Conservation (phyloP, 2,797 vertebrate genomes). For the Acanthopagrus latus region DNA sequence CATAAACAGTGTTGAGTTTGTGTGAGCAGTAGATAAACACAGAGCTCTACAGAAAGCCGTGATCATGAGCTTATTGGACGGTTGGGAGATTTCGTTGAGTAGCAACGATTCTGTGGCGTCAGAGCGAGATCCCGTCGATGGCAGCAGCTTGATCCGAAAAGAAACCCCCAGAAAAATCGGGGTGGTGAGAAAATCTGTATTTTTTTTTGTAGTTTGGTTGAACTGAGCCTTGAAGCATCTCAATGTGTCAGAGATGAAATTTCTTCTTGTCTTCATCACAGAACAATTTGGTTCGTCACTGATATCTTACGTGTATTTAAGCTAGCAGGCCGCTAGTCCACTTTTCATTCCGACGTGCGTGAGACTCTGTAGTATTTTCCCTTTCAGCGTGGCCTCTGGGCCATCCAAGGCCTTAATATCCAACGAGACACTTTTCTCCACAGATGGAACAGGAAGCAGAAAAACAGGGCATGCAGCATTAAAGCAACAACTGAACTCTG, state of each 20-base stretch:
- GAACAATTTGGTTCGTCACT: slow-evolving; percentile 25
- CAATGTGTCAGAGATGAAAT: slow-evolving; percentile 20
- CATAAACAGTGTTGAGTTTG: too few relatives aligned
- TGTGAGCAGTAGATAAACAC: too few relatives aligned
- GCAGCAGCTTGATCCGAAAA: too few relatives aligned
- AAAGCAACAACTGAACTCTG: slow-evolving; percentile 75
- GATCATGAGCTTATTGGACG: too few relatives aligned
- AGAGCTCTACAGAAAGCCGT: too few relatives aligned
- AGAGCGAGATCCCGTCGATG: too few relatives aligned
- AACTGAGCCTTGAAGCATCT: slow-evolving; percentile 31
- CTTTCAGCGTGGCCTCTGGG: slow-evolving; percentile 72
- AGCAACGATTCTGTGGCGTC: too few relatives aligned
- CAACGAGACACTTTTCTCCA: slow-evolving; percentile 52
- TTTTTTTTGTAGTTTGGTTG: slow-evolving; percentile 22
- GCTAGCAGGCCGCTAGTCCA: slow-evolving; percentile 15
- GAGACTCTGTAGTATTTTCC: slow-evolving; percentile 41
- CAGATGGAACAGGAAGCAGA: slow-evolving; percentile 49
- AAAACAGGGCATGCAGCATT: slow-evolving; percentile 70
- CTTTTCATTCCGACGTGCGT: slow-evolving; percentile 22
- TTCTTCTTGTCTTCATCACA: slow-evolving; percentile 30
- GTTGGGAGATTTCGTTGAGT: too few relatives aligned
- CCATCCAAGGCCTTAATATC: slow-evolving; percentile 79
- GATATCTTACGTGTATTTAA: slow-evolving; percentile 10
- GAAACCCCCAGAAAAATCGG: too few relatives aligned
- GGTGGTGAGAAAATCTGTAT: not conserved